Evolutionary conservation across 2,888 invertebrate species (phyloP), one percentile per base, ranked within the genome.

Genomic region (Xestia rhomboidea): DNA sequence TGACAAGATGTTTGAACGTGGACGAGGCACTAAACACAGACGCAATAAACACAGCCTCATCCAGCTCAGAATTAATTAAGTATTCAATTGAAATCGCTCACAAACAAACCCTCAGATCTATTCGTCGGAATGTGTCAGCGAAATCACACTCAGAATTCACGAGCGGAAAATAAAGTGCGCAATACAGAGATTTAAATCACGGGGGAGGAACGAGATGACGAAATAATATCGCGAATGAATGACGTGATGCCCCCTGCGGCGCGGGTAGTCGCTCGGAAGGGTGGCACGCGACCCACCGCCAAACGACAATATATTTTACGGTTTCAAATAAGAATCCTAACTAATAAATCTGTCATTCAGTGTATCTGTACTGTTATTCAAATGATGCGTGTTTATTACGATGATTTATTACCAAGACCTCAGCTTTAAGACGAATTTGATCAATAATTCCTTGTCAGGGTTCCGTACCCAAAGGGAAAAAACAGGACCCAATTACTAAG

Each of bases 141-240:
- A 71, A 78, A 83, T 83, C 72, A 76, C 72, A 84, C 82, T 82
- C 62, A 44, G 66, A 68, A 62, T 78, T 84, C 83, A 85, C 74
- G 74, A 85, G 91, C 88, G 87, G 89, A 91, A 93, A 93, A 94
- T 94, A 93, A 95, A 95, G 92, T 93, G 91, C 89, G 92, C 92
- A 93, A 93, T 93, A 89, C 79, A 91, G 84, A 89, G 91, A 91
- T 93, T 93, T 93, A 89, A 91, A 93, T 92, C 90, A 84, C 87
- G 73, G 89, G 90, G 93, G 93, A 89, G 86, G 86, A 81, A 84
- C 76, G 85, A 88, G 91, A 93, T 94, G 93, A 93, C 91, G 91
- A 92, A 92, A 94, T 93, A 94, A 93, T 92, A 91, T 92, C 89
- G 91, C 91, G 90, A 91, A 90, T 92, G 92, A 91, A 92, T 92